Base-by-base conservation (phyloP, 1,140 invertebrate species). In the Helicoverpa armigera region DNA sequence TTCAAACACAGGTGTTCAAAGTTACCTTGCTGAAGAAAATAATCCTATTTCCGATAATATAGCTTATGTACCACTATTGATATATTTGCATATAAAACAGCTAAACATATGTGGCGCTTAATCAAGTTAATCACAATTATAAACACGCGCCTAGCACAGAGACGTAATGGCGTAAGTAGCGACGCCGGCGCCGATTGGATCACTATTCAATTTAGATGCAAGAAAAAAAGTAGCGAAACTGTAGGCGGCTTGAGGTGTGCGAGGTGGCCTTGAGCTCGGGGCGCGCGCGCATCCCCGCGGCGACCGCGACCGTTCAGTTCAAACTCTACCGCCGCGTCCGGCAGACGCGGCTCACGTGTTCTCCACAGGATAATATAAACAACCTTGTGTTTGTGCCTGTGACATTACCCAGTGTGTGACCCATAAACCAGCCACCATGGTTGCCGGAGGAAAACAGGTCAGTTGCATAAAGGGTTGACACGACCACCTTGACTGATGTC, bases 371-470 rank as follows among this genome's bases (percentile, higher is more conserved):
- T 72, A 73, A 78, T 61, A 79, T 23, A 79, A 56, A 69, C 51
- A 79, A 70, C 54, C 48, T 83, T 83, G 82, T 83, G 81, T 73
- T 58, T 78, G 76, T 89, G 90, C 86, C 83, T 88, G 91, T 92
- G 88, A 87, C 88, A 86, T 87, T 83, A 76, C 70, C 77, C 81
- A 76, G 87, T 88, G 90, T 88, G 91, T 89, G 86, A 87, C 82
- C 60, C 74, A 67, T 70, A 81, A 87, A 85, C 51, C 67, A 82
- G 85, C 63, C 91, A 93, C 84, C 79, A 94, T 94, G 93, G 93
- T 94, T 75, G 93, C 92, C 86, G 93, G 93, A 85, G 93, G 93
- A 69, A 94, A 94, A 91, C 93, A 94, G 93, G 93, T 94, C 90
- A 80, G 85, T 85, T 83, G 85, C 69, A 79, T 79, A 86, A 69